Evolutionary conservation across 1,140 invertebrate species (phyloP), one percentile per base, ranked within the genome.

Genomic region (Nasonia giraulti): DNA sequence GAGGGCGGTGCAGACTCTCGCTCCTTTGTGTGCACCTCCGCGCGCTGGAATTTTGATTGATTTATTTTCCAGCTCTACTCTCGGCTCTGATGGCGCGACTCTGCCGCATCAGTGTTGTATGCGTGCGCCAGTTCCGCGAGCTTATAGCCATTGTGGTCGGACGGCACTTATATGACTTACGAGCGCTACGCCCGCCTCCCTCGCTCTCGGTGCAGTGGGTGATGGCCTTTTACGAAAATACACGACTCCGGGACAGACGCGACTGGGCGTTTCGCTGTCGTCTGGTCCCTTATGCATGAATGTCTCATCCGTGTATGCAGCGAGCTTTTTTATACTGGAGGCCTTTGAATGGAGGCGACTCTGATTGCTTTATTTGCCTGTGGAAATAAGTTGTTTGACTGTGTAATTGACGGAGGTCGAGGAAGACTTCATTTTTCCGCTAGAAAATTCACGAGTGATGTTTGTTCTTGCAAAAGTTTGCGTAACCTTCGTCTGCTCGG

Each of bases 41-140:
- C 4, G 73, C 27, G 40, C 27, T 47, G 79, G 68, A 82, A 82
- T 74, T 55, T 82, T 74, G 69, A 74, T 82, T 82, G 68, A 82
- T 74, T 82, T 82, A 82, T 82, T 82, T 82, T 37, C 47, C 71
- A 23, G 37, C 14, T 31, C 77, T 79, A 31, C 10, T 31, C 62
- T 79, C 77, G 8, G 14, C 14, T 37, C 33, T 40, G 73, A 74
- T 74, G 73, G 73, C 73, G 31, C 73, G 69, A 71, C 69, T 14
- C 73, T 20, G 27, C 73, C 4, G 17, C 17, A n/a, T 33, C 8
- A 23, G 20, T 23, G 50, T 23, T 17, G 17, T 50, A 78, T 37
- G 5, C 6, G 7, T 5, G 20, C 14, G 7, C 12, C 47, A 62
- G 11, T 1, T 27, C 23, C 10, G 2, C 5, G 11, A 47, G 20